Conservation (phyloP, 2,113 vertebrate genomes). For the Rousettus leschenaultii region DNA sequence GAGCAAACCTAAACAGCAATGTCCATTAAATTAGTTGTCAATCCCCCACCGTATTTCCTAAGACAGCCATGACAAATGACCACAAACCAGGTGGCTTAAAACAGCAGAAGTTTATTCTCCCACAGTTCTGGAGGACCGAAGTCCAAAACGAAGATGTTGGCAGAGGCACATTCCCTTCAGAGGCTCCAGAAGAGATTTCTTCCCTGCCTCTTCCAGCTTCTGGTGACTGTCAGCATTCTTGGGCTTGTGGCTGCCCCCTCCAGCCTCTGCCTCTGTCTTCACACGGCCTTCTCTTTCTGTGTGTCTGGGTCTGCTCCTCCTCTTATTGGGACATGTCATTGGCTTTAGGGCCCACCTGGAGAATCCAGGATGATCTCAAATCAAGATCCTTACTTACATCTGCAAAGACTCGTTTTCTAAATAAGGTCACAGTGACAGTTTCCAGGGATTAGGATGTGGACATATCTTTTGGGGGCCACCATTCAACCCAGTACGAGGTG, state of each 20-base stretch:
- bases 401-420: not conserved
- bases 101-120: not conserved
- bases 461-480: not conserved
- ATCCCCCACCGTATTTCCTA: not conserved
- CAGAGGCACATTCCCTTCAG: not conserved
- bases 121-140: not conserved
- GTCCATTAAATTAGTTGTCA: not conserved
- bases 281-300: rapidly evolving
- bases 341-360: not conserved
- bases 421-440: not conserved
- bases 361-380: not conserved
- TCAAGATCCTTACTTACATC: not conserved
- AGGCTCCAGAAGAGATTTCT: not conserved
- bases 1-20: not conserved
- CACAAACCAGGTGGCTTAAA: not conserved
- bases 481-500: not conserved
- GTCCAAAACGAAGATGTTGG: not conserved
- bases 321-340: not conserved
- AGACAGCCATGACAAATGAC: not conserved
- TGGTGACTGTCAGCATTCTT: rapidly evolving
- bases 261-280: not conserved
- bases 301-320: not conserved
- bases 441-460: not conserved
- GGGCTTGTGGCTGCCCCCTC: not conserved
- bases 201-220: not conserved